phyloP scores from a whole-genome alignment of 2,888 invertebrate species.

The Bibio marci region DNA sequence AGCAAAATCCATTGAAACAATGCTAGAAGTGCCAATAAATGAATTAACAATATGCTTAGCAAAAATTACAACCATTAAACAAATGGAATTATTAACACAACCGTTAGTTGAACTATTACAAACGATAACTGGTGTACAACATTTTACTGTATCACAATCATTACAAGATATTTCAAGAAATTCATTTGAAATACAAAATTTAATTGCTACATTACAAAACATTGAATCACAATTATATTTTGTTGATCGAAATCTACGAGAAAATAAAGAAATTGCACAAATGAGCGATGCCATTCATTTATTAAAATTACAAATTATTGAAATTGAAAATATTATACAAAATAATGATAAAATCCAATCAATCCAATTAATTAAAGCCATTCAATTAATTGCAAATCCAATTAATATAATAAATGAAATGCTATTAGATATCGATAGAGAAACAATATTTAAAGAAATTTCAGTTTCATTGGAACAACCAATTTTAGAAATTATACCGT shows the following conservation, averaged over 20 bases:
- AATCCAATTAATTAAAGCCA: too few relatives aligned
- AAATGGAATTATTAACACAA: not conserved
- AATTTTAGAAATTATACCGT: too few relatives aligned
- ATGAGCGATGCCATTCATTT: not conserved
- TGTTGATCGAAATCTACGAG: not conserved
- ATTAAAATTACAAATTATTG: not conserved
- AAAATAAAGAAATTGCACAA: not conserved
- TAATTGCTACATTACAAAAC: slow-evolving; percentile 1
- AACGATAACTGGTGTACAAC: not conserved
- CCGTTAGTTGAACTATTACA: not conserved
- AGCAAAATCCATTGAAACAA: too few relatives aligned
- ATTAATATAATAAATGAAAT: too few relatives aligned
- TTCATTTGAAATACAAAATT: slow-evolving; percentile 1
- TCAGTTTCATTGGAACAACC: too few relatives aligned
- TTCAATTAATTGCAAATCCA: too few relatives aligned
- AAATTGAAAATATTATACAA: slow-evolving; percentile 1
- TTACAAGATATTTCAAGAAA: not conserved
- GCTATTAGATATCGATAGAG: too few relatives aligned
- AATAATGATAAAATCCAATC: not conserved
- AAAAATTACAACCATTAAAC: not conserved
- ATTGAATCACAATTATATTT: slow-evolving; percentile 4
- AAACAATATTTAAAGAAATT: too few relatives aligned
- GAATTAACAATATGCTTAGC: too few relatives aligned
- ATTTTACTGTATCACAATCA: not conserved
- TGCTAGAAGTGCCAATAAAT: too few relatives aligned